A percentile compares a stretch with the other conserved stretches of the same genome.
phyloP scores from a whole-genome alignment of 2,113 vertebrate species.

The Gymnobelideus leadbeateri region DNA sequence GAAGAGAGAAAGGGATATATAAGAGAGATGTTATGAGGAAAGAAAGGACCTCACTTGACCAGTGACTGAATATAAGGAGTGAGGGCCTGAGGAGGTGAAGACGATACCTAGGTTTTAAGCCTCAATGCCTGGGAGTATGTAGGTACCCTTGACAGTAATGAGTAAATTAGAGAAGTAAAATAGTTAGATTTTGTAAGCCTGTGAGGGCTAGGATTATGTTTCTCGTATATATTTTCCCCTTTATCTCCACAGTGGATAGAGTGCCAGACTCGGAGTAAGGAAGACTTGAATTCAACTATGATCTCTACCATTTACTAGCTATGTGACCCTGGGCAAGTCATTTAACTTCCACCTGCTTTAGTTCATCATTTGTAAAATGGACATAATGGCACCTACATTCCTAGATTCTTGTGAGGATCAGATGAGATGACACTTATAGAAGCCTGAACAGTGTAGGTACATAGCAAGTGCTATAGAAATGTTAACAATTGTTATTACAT shows the following conservation, averaged over 20 bases:
- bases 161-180: not conserved
- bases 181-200: not conserved
- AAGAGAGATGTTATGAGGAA: too few relatives aligned
- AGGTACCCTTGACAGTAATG: not conserved
- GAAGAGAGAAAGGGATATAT: too few relatives aligned
- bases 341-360: not conserved
- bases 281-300: too few relatives aligned
- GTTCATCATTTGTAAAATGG: not conserved
- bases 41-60: too few relatives aligned
- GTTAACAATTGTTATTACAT: not conserved
- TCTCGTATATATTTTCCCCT: too few relatives aligned
- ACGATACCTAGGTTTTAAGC: not conserved
- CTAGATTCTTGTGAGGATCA: not conserved
- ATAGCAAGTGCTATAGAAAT: not conserved
- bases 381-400: not conserved
- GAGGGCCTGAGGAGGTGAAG: too few relatives aligned
- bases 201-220: not conserved
- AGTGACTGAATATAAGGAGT: too few relatives aligned
- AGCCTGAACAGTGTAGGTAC: not conserved
- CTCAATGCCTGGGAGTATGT: not conserved
- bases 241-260: too few relatives aligned
- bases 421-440: not conserved
- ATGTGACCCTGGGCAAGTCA: not conserved
- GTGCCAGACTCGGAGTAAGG: too few relatives aligned
- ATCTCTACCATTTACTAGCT: too few relatives aligned